Base-by-base conservation (phyloP, 2,888 invertebrate species). In the Deilephila elpenor region DNA sequence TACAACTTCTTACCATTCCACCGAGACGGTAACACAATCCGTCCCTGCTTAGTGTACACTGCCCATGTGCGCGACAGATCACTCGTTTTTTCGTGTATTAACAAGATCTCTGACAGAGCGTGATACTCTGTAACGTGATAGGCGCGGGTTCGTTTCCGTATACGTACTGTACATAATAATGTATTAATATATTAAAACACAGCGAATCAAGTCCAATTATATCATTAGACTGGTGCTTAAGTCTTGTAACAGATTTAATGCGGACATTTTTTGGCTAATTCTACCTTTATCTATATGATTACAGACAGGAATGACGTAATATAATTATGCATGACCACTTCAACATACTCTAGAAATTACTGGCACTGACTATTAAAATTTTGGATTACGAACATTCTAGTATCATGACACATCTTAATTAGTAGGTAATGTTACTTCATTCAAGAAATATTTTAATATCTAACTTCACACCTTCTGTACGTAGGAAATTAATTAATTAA, bases 21-120 rank as follows among this genome's bases (percentile, higher is more conserved):
- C 44, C 11, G 5, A 56, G 20, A 56, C 11, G 1, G 64, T 67
- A 67, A 67, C 64, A 67, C 25, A 67, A 67, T 67, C 64, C 44
- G n/a, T 44, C 44, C 25, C n/a, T 29, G 2, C 32, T 62, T 34
- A 2, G 19, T 34, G 6, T 62, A n/a, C 32, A 34, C n/a, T 34
- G n/a, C 62, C 29, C 62, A 62, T 62, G n/a, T 62, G 62, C 62
- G 34, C 25, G 29, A 61, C 60, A 61, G 25, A 29, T 61, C 17
- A 14, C 25, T 29, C 29, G 5, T 56, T 61, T 29, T 37, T 64
- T 37, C 1, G 34, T 37, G 11, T 19, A 64, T 64, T 64, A 64
- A 64, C 37, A 37, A 64, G 11, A n/a, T 64, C 34, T 37, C n/a
- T 37, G 64, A 44, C 64, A 44, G 64, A 20, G 20, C 64, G 20